These are phyloP conservation scores for Notolepis coatsorum DNA, from an alignment of 2,797 vertebrate genomes.

Conservation along the genomic window DNA sequence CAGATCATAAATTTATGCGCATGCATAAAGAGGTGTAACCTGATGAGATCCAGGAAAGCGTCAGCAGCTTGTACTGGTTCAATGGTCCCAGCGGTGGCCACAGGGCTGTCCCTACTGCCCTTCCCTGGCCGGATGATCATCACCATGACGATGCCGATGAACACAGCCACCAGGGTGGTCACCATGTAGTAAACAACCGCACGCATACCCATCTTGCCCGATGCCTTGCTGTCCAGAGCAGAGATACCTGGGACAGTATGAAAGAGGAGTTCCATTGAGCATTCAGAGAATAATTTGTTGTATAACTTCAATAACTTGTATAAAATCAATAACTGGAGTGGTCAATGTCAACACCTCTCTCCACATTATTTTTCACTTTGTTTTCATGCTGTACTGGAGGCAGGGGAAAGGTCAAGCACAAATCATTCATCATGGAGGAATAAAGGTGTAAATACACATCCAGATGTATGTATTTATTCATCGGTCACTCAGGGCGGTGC, in stretches of 20 bases:
- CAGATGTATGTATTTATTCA: no score
- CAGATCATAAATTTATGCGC: not conserved
- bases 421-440: no score
- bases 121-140: conserved; percentile 92
- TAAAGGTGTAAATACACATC: no score
- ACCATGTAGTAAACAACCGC: conserved; percentile 95
- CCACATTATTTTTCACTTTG: no score
- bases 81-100: conserved; percentile 80
- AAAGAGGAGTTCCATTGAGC: no score
- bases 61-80: conserved; percentile 92
- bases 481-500: no score
- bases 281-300: no score
- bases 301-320: no score
- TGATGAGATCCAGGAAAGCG: conserved; percentile 96
- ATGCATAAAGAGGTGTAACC: conserved; percentile 42
- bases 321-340: no score
- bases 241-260: conserved; percentile 88
- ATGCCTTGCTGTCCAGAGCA: conserved; percentile 93
- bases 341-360: no score
- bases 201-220: conserved; percentile 92
- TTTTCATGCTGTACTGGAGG: no score
- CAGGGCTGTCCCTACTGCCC: conserved; percentile 88
- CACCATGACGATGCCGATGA: conserved; percentile 94
- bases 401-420: no score
- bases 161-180: conserved; percentile 94